phyloP scores from a whole-genome alignment of 2,888 invertebrate species.

The Harpalus rufipes region DNA sequence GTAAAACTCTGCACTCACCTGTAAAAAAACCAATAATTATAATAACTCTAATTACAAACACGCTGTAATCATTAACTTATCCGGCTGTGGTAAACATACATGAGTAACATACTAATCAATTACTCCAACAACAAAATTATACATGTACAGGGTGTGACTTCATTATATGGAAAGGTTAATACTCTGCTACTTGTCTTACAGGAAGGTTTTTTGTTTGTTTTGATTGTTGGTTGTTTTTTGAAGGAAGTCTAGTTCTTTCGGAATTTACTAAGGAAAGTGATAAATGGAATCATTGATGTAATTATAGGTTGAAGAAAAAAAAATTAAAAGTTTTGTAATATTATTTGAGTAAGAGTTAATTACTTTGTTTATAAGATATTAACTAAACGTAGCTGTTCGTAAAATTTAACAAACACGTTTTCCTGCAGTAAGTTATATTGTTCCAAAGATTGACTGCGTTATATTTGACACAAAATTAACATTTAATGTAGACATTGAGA shows the following conservation, averaged over 20 bases:
- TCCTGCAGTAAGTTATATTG: too few relatives aligned
- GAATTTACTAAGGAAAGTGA: neutral
- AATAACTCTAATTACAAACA: slow-evolving; percentile 56
- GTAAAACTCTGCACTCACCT: slow-evolving; percentile 31
- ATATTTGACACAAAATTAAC: too few relatives aligned
- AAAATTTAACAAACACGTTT: too few relatives aligned
- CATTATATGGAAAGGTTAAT: slow-evolving; percentile 43
- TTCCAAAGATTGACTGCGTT: too few relatives aligned
- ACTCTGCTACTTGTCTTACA: slow-evolving; percentile 38
- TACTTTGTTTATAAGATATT: too few relatives aligned
- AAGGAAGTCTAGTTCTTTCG: slow-evolving; percentile 40
- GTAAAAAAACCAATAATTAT: slow-evolving; percentile 60
- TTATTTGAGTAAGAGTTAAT: too few relatives aligned
- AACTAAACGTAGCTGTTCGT: too few relatives aligned
- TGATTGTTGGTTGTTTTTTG: neutral
- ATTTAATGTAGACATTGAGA: too few relatives aligned
- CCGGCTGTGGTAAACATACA: slow-evolving; percentile 36
- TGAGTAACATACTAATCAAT: slow-evolving; percentile 57
- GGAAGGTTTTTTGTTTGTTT: neutral
- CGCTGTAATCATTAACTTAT: too few relatives aligned
- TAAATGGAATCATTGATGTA: slow-evolving; percentile 24
- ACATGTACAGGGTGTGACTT: slow-evolving; percentile 49
- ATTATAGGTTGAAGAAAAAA: neutral
- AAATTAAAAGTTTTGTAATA: too few relatives aligned
- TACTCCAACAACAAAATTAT: slow-evolving; percentile 42